These are phyloP conservation scores for Pituophis catenifer DNA, from an alignment of 2,113 vertebrate genomes.

Conservation along the genomic window DNA sequence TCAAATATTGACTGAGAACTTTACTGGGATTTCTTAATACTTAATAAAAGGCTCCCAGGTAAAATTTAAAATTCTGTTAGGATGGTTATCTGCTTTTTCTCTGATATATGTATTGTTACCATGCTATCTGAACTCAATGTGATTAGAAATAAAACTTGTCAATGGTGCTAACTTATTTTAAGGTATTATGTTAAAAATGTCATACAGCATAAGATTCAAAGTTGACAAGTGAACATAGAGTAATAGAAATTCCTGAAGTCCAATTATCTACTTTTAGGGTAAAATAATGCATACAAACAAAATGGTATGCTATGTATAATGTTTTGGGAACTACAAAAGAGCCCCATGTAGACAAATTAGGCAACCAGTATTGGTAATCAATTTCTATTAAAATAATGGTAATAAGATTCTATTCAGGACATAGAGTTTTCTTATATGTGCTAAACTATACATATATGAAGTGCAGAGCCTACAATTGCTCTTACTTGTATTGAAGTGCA, in stretches of 20 bases:
- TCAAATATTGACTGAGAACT: not conserved
- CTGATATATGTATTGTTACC: not conserved
- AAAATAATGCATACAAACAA: not conserved
- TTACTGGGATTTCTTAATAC: not conserved
- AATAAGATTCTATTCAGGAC: not conserved
- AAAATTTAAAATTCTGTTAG: not conserved
- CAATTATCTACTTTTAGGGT: not conserved
- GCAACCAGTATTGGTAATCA: not conserved
- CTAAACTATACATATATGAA: not conserved
- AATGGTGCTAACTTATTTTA: not conserved
- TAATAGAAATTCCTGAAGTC: constrained; percentile 7
- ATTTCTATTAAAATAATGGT: not conserved
- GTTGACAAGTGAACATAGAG: not conserved
- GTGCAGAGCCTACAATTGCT: not conserved
- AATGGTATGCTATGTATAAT: not conserved
- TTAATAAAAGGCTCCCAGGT: not conserved
- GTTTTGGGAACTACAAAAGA: not conserved
- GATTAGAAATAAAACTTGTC: not conserved
- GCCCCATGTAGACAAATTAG: not conserved
- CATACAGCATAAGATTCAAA: not conserved
- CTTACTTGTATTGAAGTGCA: not conserved
- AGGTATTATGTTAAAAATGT: not conserved
- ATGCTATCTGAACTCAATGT: not conserved
- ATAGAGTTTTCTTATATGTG: not conserved
- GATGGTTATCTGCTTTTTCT: not conserved